Evolutionary conservation across 2,797 vertebrate species (phyloP).

Genomic region (Sparidentex hasta): DNA sequence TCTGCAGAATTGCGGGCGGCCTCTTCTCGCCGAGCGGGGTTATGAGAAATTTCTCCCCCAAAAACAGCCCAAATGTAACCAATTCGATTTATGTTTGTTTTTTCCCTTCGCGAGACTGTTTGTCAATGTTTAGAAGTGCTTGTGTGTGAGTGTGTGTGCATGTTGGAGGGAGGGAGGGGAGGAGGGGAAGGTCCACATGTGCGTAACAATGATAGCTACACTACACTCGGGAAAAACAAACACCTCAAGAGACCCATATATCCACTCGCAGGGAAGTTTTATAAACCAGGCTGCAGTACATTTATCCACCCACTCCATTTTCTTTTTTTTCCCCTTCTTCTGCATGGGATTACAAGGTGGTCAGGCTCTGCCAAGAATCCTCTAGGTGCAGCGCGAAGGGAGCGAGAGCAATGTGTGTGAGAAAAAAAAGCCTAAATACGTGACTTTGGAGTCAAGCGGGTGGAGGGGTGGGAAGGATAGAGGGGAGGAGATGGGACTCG

Average conservation of each 20-base stretch:
- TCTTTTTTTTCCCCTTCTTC: slow-evolving; percentile 3
- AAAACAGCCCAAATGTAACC: slow-evolving; percentile 74
- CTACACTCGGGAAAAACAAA: slow-evolving; percentile 78
- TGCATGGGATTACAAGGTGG: slow-evolving; percentile 92
- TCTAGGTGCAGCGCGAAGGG: slow-evolving; percentile 93
- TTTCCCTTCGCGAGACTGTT: slow-evolving; percentile 74
- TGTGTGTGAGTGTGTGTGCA: slow-evolving; percentile 37
- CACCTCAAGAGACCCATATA: slow-evolving; percentile 89
- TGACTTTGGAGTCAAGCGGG: slow-evolving; percentile 88
- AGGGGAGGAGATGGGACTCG: slow-evolving; percentile 73
- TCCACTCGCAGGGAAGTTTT: slow-evolving; percentile 92
- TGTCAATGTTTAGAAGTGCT: slow-evolving; percentile 75
- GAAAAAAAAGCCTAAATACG: slow-evolving; percentile 76
- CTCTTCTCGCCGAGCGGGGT: slow-evolving; percentile 60
- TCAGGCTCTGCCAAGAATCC: slow-evolving; percentile 92
- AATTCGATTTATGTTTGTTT: slow-evolving; percentile 77
- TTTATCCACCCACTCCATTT: slow-evolving; percentile 88
- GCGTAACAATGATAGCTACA: slow-evolving; percentile 78
- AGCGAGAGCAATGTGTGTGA: slow-evolving; percentile 74
- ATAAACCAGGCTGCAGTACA: slow-evolving; percentile 86
- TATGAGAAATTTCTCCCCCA: slow-evolving; percentile 72
- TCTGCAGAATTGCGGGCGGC: slow-evolving; percentile 66
- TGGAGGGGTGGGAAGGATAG: slow-evolving; percentile 77
- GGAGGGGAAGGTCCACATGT: slow-evolving; percentile 68
- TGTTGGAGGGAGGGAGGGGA: slow-evolving; percentile 12